phyloP scores from a whole-genome alignment of 64 coral and sea anemone genomes.

The Porites lutea region DNA sequence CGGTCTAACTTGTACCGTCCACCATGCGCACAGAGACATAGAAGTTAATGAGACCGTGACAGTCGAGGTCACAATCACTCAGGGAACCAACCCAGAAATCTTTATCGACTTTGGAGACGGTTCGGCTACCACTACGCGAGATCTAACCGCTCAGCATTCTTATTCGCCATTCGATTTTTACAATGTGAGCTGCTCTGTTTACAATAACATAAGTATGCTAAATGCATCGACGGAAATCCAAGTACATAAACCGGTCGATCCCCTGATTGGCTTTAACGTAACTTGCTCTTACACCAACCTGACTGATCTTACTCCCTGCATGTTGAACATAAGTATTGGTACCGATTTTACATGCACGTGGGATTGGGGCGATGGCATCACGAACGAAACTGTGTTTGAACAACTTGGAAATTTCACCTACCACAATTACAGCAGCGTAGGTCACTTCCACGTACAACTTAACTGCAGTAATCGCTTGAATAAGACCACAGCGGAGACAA shows the following conservation, averaged over 20 bases:
- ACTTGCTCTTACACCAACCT: constrained; percentile 71
- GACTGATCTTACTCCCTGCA: constrained; percentile 63
- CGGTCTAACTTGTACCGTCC: constrained; percentile 49
- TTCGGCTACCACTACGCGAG: neutral
- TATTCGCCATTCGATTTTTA: constrained; percentile 70
- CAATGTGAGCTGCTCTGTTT: constrained; percentile 60
- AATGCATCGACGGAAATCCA: constrained; percentile 70
- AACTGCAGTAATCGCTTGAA: constrained; percentile 90
- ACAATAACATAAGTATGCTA: constrained; percentile 81
- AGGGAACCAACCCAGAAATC: constrained; percentile 75
- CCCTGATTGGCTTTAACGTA: constrained; percentile 63
- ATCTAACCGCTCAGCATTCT: constrained; percentile 20
- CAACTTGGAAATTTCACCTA: constrained; percentile 57
- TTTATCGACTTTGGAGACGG: constrained; percentile 78
- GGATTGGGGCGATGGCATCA: constrained; percentile 65
- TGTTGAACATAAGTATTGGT: constrained; percentile 77
- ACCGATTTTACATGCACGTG: constrained; percentile 91
- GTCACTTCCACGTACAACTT: constrained; percentile 43
- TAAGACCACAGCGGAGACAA: constrained; percentile 54
- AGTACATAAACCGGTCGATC: constrained; percentile 89
- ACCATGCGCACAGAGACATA: constrained; percentile 78
- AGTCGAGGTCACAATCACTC: constrained; percentile 17
- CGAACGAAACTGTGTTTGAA: constrained; percentile 29
- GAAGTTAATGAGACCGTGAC: constrained; percentile 92
- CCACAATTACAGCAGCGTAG: constrained; percentile 73